Base-by-base conservation (phyloP, 2,113 vertebrate genomes). In the Lepus europaeus region DNA sequence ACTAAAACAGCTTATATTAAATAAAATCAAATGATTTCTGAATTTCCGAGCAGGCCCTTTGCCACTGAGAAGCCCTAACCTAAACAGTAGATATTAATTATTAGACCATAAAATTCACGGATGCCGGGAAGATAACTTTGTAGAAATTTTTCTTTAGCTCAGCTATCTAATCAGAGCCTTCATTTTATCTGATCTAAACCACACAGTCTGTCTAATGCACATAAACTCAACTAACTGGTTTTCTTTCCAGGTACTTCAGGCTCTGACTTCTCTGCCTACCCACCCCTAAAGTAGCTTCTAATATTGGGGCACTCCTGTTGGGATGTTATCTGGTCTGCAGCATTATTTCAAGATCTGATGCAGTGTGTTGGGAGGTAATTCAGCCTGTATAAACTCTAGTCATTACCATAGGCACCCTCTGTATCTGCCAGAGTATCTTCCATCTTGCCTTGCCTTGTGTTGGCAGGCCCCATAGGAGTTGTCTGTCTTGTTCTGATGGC, bases 131-230 rank as follows among this genome's bases (percentile, higher is more conserved):
- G 4, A 53, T 53, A 64, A 77, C 64, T 72, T 78, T 78, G 9
- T 29, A 87, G 84, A 59, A 72, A 66, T 20, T 74, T 59, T 80
- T 88, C n/a, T 76, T 33, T 66, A 33, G 29, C 33, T 80, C 82
- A 80, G 64, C 61, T 74, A 33, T 68, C n/a, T 73, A 90, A 2
- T 63, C 49, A 78, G 56, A 68, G 31, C 20, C n/a, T 96, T 92
- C 76, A 82, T 56, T 88, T 31, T 69, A 6, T 61, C 12, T 56
- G 66, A 94, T 36, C 10, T 27, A 70, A 23, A 74, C 56, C 49
- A 86, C 10, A 33, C 36, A 61, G 17, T 61, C 82, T 74, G 31
- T 82, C 79, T 39, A 61, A 53, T 80, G 14, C 16, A 80, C 29
- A 36, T 76, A 85, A 83, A 45, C 8, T n/a, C 39, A 66, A 16